Evolutionary conservation across 2,888 invertebrate species (phyloP).

Genomic region (Chrysolina haemoptera): DNA sequence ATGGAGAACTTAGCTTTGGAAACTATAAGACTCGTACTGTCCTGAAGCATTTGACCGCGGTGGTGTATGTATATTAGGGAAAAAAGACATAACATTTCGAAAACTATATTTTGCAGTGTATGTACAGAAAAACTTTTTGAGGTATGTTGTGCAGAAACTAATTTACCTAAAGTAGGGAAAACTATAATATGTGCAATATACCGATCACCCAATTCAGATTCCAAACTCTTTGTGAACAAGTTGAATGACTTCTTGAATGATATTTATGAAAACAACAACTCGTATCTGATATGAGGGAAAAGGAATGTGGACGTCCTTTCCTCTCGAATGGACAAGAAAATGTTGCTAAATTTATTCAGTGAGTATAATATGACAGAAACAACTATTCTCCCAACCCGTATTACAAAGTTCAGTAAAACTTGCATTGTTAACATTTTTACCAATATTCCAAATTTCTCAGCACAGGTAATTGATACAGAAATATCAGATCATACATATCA

Average conservation of each 20-base stretch:
- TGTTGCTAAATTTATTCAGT: conserved; percentile 27
- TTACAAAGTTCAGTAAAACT: conserved; percentile 26
- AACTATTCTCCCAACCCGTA: conserved; percentile 25
- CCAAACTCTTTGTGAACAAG: too few species aligned
- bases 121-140: conserved; percentile 16
- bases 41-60: neutral
- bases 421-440: conserved; percentile 26
- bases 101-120: conserved; percentile 19
- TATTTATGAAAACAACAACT: conserved; percentile 25
- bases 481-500: conserved; percentile 26
- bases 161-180: conserved; percentile 9
- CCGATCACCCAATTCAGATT: conserved; percentile 10
- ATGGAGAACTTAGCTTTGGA: conserved; percentile 19
- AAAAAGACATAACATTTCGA: conserved; percentile 21
- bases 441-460: conserved; percentile 25
- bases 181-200: conserved; percentile 21
- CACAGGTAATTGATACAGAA: conserved; percentile 26
- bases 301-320: conserved; percentile 22
- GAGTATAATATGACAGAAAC: conserved; percentile 28
- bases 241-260: too few species aligned
- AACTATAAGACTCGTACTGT: conserved; percentile 18
- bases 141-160: conserved; percentile 22
- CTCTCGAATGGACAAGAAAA: conserved; percentile 25
- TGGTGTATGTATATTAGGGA: too few species aligned
- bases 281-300: conserved; percentile 21